These are phyloP conservation scores for Ostrea denselamellosa DNA, from an alignment of 1,140 invertebrate species.

Conservation along the genomic window DNA sequence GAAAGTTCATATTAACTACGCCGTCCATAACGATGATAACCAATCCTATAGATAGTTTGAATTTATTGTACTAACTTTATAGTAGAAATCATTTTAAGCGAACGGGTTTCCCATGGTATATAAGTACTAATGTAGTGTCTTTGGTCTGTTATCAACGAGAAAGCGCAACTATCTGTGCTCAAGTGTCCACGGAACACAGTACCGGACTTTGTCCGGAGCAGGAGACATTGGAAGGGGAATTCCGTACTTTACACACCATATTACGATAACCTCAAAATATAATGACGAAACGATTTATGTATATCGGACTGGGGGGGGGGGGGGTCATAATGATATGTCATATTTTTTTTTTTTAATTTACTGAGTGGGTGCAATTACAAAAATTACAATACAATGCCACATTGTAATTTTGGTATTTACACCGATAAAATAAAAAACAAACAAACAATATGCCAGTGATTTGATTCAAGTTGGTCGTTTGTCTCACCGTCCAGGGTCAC, in stretches of 20 bases:
- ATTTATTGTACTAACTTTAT: neutral
- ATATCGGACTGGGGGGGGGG: too few species aligned
- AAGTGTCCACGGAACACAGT: neutral
- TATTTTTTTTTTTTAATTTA: too few species aligned
- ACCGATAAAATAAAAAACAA: too few species aligned
- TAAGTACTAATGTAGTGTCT: constrained; percentile 10
- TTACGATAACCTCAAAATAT: too few species aligned
- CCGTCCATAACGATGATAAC: neutral
- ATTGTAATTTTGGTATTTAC: too few species aligned
- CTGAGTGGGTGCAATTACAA: too few species aligned
- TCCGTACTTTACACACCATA: neutral
- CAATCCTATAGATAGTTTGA: neutral
- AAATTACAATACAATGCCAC: too few species aligned
- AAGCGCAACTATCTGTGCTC: neutral
- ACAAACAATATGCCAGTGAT: too few species aligned
- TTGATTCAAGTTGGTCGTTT: too few species aligned
- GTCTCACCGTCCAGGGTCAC: too few species aligned
- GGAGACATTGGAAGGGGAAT: neutral
- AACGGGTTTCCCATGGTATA: neutral
- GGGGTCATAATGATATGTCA: too few species aligned
- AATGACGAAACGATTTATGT: too few species aligned
- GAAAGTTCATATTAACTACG: neutral
- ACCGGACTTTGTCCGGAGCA: neutral
- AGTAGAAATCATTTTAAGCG: neutral
- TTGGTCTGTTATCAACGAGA: neutral